phyloP scores from a whole-genome alignment of 2,888 invertebrate genomes.

The Troides helena region DNA sequence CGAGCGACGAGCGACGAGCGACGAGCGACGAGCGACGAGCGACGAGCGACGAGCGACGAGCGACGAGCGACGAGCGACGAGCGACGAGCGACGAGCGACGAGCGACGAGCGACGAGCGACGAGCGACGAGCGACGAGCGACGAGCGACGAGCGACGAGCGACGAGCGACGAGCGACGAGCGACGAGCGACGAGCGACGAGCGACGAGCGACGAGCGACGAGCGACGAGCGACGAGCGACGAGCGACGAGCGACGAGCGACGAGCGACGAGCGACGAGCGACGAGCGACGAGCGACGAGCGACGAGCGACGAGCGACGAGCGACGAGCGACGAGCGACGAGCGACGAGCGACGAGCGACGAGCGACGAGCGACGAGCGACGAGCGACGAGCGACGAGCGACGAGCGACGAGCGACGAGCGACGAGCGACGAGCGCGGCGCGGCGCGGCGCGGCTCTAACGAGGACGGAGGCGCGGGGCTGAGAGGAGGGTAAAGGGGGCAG shows the following conservation, averaged over 20 bases:
- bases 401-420: slow-evolving; percentile 33
- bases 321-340: slow-evolving; percentile 32
- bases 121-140: slow-evolving; percentile 34
- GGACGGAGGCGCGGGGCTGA: too few relatives aligned
- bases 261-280: slow-evolving; percentile 35
- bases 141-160: slow-evolving; percentile 33
- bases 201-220: slow-evolving; percentile 37
- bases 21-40: slow-evolving; percentile 35
- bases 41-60: slow-evolving; percentile 32
- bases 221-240: slow-evolving; percentile 33
- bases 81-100: slow-evolving; percentile 28
- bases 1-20: slow-evolving; percentile 35
- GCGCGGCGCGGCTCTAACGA: slow-evolving; percentile 32
- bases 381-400: slow-evolving; percentile 31
- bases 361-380: slow-evolving; percentile 36
- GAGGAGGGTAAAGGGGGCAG: too few relatives aligned
- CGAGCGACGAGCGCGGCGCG: slow-evolving; percentile 38
- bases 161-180: slow-evolving; percentile 34
- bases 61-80: slow-evolving; percentile 34
- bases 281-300: slow-evolving; percentile 28
- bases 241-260: slow-evolving; percentile 33
- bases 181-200: slow-evolving; percentile 23
- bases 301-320: slow-evolving; percentile 36
- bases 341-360: slow-evolving; percentile 34
- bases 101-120: slow-evolving; percentile 36